Evolutionary conservation across 2,113 vertebrate genomes (phyloP).

Genomic region (Porphyrio hochstetteri): DNA sequence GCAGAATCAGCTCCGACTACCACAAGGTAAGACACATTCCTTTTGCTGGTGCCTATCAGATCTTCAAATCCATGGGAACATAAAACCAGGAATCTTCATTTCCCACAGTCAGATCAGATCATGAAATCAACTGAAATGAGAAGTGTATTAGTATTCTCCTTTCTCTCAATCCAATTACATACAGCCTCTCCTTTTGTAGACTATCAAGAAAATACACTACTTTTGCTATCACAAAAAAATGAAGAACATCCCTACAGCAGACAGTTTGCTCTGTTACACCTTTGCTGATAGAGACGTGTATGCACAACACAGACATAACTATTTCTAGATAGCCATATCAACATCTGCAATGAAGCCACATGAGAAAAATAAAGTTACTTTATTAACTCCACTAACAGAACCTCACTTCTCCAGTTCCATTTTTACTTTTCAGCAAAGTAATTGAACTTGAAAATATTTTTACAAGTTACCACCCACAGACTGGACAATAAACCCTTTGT

Average conservation of each 20-base stretch:
- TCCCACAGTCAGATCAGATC: slow-evolving; percentile 65
- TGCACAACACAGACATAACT: background rate
- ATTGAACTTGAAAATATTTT: background rate
- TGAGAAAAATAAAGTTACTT: background rate
- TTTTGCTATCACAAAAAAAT: background rate
- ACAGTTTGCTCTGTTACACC: background rate
- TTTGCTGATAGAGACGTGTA: background rate
- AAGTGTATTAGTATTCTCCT: slow-evolving; percentile 36
- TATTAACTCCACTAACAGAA: background rate
- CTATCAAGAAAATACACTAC: background rate
- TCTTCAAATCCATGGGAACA: slow-evolving; percentile 71
- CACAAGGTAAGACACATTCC: slow-evolving; percentile 71
- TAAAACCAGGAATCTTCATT: slow-evolving; percentile 58
- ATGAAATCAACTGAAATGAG: slow-evolving; percentile 81
- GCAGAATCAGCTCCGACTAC: slow-evolving; percentile 67
- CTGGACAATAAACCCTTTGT: background rate
- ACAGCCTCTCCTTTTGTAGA: background rate
- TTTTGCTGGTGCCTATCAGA: slow-evolving; percentile 83
- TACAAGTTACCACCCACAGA: background rate
- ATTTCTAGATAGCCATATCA: background rate
- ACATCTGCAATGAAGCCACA: background rate
- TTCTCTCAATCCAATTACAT: background rate
- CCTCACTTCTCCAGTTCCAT: background rate
- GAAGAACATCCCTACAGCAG: background rate
- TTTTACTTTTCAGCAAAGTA: background rate